These are phyloP conservation scores for Zapus hudsonius DNA, from an alignment of 2,113 vertebrate genomes.

Conservation along the genomic window DNA sequence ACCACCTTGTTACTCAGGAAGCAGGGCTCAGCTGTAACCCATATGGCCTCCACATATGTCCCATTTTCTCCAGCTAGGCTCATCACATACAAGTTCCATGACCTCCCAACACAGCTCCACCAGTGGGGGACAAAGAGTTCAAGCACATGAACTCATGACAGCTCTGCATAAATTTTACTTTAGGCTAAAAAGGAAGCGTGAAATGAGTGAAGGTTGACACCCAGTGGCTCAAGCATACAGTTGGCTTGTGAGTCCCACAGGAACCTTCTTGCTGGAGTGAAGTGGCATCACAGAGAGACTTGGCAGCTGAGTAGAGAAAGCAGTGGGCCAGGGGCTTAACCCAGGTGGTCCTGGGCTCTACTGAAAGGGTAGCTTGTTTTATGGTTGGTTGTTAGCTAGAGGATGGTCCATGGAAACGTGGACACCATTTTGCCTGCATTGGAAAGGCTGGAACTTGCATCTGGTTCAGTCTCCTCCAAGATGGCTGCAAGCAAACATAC, in stretches of 20 bases:
- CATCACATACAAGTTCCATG: background rate
- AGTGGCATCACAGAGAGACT: background rate
- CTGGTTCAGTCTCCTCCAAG: too few species aligned
- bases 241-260: background rate
- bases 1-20: background rate
- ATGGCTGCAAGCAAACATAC: too few species aligned
- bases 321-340: background rate
- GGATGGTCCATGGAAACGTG: too few species aligned
- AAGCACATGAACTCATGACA: background rate
- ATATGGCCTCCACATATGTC: background rate
- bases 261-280: background rate
- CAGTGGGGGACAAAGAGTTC: too few species aligned
- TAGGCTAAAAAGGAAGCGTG: background rate
- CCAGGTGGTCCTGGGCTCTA: background rate
- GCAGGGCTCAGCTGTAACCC: background rate
- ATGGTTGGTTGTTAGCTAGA: background rate
- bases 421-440: too few species aligned
- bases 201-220: background rate
- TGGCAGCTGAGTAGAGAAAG: background rate
- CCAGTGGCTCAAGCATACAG: fast-evolving
- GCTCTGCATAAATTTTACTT: background rate
- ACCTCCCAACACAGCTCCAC: background rate
- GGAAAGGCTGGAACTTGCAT: too few species aligned
- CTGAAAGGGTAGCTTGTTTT: background rate
- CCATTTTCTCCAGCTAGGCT: background rate